Conservation (phyloP, 2,113 vertebrate genomes). For the Chionis minor region DNA sequence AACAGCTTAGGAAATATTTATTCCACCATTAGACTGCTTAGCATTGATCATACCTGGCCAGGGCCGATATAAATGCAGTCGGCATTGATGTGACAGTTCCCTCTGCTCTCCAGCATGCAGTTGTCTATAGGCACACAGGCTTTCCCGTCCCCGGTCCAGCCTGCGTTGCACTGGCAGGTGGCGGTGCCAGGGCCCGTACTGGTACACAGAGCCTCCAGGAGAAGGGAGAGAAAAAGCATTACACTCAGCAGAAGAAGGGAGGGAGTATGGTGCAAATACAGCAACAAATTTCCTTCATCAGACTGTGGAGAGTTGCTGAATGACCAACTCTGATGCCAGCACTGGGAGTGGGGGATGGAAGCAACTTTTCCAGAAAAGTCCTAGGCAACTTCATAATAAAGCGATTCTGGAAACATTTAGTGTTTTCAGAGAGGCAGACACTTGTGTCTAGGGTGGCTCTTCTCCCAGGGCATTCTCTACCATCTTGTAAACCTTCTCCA, state of each 20-base stretch:
- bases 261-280: neutral
- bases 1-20: neutral
- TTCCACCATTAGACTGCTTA: neutral
- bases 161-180: slow-evolving; percentile 81
- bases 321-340: neutral
- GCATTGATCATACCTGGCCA: slow-evolving; percentile 81
- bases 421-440: neutral
- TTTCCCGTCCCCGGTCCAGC: slow-evolving; percentile 90
- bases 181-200: slow-evolving; percentile 72
- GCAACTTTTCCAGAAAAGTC: neutral
- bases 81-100: slow-evolving; percentile 83
- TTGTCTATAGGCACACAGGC: slow-evolving; percentile 86
- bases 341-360: neutral
- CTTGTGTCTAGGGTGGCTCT: neutral
- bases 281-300: neutral
- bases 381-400: neutral
- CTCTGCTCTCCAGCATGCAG: slow-evolving; percentile 80
- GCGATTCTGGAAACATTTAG: neutral
- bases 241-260: neutral
- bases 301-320: neutral
- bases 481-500: neutral
- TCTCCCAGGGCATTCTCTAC: neutral
- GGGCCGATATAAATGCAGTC: slow-evolving; percentile 85
- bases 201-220: slow-evolving; percentile 83
- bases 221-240: neutral